Base-by-base conservation (phyloP, 2,797 vertebrate species). In the Betta splendens region DNA sequence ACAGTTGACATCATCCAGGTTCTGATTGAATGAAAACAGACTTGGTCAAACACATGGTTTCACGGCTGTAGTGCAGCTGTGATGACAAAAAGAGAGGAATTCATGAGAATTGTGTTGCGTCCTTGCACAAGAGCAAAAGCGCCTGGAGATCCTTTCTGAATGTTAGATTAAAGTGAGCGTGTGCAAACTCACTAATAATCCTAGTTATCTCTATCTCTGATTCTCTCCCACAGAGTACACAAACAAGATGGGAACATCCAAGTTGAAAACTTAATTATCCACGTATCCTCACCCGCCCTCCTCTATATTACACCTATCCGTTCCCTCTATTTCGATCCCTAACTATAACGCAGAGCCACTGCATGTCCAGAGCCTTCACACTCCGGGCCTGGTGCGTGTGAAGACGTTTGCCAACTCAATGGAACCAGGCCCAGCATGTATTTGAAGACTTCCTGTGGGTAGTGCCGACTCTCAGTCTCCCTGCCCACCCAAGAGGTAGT, bases 401-500 rank as follows among this genome's bases (percentile, higher is more conserved):
- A 1, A 2, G 54, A 54, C n/a, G 75, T 81, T 72, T 72, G 77
- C 83, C 69, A 84, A 55, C 43, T 56, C 64, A 25, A 37, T 85
- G 86, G 80, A 79, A 60, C 46, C 5, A 29, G 51, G 57, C 85
- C 81, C 59, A 62, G 69, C 36, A 70, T 73, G 54, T 59, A 63
- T 84, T 81, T 75, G 65, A 75, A 77, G 62, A 69, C 72, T 80
- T 84, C 79, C 74, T 71, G 80, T 46, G 60, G 65, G 59, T 78
- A 79, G 75, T 63, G 35, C 73, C 64, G 52, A 42, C 69, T 64
- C 64, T 60, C 67, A 73, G 70, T 71, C 57, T 73, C 69, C 67
- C 57, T 61, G 52, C 47, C 63, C 57, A 65, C 53, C 67, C 5
- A 17, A 68, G 36, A 69, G 40, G 37, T 35, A 11, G n/a, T n/a